Evolutionary conservation across 2,888 invertebrate genomes (phyloP).

Genomic region (Mantis religiosa): DNA sequence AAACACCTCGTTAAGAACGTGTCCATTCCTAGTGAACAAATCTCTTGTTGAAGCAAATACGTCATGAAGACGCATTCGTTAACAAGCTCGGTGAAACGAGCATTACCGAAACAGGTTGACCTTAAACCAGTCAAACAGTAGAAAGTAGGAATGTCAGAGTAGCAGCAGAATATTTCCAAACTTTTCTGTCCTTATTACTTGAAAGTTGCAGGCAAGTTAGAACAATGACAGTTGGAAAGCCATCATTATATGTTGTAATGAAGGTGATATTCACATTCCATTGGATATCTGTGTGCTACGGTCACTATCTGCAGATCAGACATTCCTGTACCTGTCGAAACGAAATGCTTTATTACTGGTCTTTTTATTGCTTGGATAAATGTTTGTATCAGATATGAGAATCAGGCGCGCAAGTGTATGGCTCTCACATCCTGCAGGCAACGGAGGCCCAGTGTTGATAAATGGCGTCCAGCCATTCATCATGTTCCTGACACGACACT

Average conservation of each 20-base stretch:
- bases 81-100: too few species aligned
- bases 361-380: neutral
- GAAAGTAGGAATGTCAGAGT: too few species aligned
- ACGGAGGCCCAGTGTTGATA: constrained; percentile 21
- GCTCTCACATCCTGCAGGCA: neutral
- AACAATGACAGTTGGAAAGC: neutral
- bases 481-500: constrained; percentile 27
- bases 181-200: neutral
- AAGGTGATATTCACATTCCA: neutral
- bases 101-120: too few species aligned
- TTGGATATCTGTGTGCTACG: neutral
- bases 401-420: neutral
- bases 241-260: neutral
- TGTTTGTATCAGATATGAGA: neutral
- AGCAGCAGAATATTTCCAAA: too few species aligned
- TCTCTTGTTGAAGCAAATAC: too few species aligned
- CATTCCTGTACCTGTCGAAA: neutral
- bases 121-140: too few species aligned
- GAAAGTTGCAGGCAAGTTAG: neutral
- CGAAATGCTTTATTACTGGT: neutral
- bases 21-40: too few species aligned
- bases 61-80: too few species aligned
- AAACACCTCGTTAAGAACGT: too few species aligned
- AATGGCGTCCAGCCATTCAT: constrained; percentile 27
- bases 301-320: neutral